These are phyloP conservation scores for Brachionus angularis DNA, from an alignment of 1,140 invertebrate genomes.

Conservation along the genomic window DNA sequence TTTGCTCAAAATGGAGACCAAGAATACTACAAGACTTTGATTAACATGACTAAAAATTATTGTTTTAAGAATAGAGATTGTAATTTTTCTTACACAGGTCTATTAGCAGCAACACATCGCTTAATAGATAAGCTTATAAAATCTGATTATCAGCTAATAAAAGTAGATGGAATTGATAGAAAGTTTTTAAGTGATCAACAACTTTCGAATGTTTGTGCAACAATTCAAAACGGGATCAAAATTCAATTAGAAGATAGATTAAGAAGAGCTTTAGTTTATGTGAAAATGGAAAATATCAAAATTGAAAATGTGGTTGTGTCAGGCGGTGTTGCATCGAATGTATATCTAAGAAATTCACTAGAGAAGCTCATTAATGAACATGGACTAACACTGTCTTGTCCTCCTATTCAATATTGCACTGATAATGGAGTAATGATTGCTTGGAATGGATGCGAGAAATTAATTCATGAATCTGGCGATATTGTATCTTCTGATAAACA, in stretches of 20 bases:
- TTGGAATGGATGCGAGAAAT: slow-evolving; percentile 62
- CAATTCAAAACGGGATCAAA: slow-evolving; percentile 6
- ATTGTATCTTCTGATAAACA: background rate
- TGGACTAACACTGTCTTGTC: slow-evolving; percentile 67
- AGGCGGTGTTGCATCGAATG: slow-evolving; percentile 90
- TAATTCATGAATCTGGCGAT: slow-evolving; percentile 1
- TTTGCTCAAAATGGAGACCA: slow-evolving; percentile 69
- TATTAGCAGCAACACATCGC: slow-evolving; percentile 62
- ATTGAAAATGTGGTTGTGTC: slow-evolving; percentile 67
- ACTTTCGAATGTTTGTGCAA: slow-evolving; percentile 14
- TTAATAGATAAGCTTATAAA: slow-evolving; percentile 57
- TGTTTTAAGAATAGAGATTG: slow-evolving; percentile 61
- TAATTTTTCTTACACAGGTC: slow-evolving; percentile 77
- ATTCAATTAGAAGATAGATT: slow-evolving; percentile 16
- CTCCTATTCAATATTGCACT: slow-evolving; percentile 80
- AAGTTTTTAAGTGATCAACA: slow-evolving; percentile 5
- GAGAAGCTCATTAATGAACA: slow-evolving; percentile 65
- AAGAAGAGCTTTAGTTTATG: slow-evolving; percentile 19
- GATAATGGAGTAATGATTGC: slow-evolving; percentile 99
- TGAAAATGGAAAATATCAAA: slow-evolving; percentile 6
- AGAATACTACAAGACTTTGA: slow-evolving; percentile 63
- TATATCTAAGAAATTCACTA: slow-evolving; percentile 70
- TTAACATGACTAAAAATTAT: slow-evolving; percentile 52
- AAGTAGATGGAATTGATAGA: background rate
- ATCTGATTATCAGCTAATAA: background rate